These are phyloP conservation scores for Trissolcus japonicus DNA, from an alignment of 2,888 invertebrate genomes.

Conservation along the genomic window DNA sequence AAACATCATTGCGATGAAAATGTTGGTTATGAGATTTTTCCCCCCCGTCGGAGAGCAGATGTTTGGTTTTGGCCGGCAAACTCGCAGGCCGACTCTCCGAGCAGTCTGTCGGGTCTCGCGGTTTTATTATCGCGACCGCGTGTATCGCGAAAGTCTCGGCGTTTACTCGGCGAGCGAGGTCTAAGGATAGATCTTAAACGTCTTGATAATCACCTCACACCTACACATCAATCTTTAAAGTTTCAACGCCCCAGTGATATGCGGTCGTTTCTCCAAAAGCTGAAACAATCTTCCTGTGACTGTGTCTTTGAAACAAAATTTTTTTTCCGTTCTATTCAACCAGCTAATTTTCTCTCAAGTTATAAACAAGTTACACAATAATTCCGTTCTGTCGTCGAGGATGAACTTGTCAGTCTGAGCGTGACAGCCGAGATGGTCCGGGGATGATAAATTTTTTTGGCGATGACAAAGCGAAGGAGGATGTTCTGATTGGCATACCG, in stretches of 20 bases:
- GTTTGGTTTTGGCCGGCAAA: constrained; percentile 5
- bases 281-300: too few relatives aligned
- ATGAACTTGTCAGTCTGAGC: neutral
- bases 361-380: constrained; percentile 6
- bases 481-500: neutral
- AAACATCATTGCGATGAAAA: neutral
- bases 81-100: constrained; percentile 3
- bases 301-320: too few relatives aligned
- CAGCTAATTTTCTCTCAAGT: neutral
- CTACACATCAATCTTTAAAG: constrained; percentile 30
- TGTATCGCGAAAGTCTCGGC: constrained; percentile 41
- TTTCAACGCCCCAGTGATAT: constrained; percentile 33
- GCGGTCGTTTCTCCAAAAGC: neutral
- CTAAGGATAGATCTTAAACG: constrained; percentile 36
- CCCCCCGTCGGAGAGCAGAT: neutral
- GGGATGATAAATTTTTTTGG: neutral
- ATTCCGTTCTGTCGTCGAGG: too few relatives aligned
- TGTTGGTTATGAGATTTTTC: neutral
- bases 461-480: too few relatives aligned
- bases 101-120: constrained; percentile 9
- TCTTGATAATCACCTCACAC: constrained; percentile 28
- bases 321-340: too few relatives aligned
- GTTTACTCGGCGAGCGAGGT: constrained; percentile 22
- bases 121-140: constrained; percentile 12
- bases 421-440: neutral